These are phyloP conservation scores for Prolemur simus DNA, from an alignment of 2,113 vertebrate species.

Conservation along the genomic window DNA sequence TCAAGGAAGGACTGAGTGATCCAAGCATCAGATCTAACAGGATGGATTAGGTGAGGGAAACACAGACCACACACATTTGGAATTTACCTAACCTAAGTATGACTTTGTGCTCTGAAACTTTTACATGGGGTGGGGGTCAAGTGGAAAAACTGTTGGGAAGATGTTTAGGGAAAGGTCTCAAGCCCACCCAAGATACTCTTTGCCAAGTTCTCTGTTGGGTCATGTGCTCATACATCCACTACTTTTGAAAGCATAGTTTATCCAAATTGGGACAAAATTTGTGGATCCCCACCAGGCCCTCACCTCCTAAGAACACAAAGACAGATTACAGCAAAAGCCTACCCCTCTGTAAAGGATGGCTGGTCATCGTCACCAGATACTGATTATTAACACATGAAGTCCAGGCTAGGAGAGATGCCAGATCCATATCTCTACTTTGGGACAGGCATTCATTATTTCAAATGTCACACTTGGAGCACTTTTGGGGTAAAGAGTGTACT, in stretches of 20 bases:
- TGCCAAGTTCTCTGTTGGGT: not conserved
- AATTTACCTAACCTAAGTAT: not conserved
- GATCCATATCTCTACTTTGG: not conserved
- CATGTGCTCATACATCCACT: not conserved
- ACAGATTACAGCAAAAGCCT: not conserved
- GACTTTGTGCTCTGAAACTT: not conserved
- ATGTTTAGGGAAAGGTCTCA: not conserved
- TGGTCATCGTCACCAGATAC: constrained; percentile 17
- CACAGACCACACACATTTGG: not conserved
- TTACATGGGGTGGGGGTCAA: not conserved
- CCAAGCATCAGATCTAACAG: not conserved
- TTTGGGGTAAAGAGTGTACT: not conserved
- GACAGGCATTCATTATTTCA: constrained; percentile 28
- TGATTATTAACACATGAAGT: constrained; percentile 3
- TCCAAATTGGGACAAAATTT: not conserved
- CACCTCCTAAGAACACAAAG: not conserved
- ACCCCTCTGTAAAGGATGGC: not conserved
- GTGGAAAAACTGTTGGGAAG: not conserved
- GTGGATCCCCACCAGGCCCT: not conserved
- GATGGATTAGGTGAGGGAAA: not conserved
- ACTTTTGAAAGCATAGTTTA: not conserved
- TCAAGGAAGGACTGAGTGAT: not conserved
- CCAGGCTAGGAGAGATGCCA: constrained; percentile 17
- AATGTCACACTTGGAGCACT: constrained; percentile 27
- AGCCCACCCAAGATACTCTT: not conserved